Percentiles rank a stretch among this genome's conserved stretches.
phyloP scores from a whole-genome alignment of 2,797 vertebrate species.

The Enteromius fasciolatus region DNA sequence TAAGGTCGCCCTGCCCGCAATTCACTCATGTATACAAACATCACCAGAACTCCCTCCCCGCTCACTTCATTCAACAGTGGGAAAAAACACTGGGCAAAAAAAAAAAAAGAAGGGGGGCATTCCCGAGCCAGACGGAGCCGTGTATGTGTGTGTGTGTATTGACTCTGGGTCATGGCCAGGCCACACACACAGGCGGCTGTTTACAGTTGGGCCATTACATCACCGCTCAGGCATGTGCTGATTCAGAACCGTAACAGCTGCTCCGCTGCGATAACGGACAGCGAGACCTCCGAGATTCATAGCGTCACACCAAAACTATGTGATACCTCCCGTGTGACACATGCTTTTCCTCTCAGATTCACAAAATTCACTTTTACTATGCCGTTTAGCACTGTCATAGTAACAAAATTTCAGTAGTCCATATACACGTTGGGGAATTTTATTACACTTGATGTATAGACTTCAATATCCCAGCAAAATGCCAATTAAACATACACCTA shows the following conservation, averaged over 20 bases:
- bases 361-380: not conserved
- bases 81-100: not conserved
- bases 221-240: conserved; percentile 37
- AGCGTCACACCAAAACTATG: conserved; percentile 47
- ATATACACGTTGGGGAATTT: not conserved
- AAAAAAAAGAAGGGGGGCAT: conserved; percentile 1
- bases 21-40: conserved; percentile 28
- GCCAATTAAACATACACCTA: not conserved
- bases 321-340: conserved; percentile 17
- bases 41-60: conserved; percentile 12
- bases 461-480: not conserved
- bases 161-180: conserved; percentile 63
- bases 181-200: conserved; percentile 57
- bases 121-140: conserved; percentile 46
- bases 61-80: conserved; percentile 35
- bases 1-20: conserved; percentile 22
- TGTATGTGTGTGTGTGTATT: conserved; percentile 37
- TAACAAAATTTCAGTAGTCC: not conserved
- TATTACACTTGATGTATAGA: not conserved
- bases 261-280: conserved; percentile 33
- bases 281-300: conserved; percentile 24
- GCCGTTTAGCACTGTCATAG: not conserved
- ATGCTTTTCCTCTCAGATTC: not conserved
- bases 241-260: conserved; percentile 52
- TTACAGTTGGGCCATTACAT: conserved; percentile 61